Percentiles rank a stretch among this genome's conserved stretches.
These are phyloP conservation scores for Anastrepha obliqua DNA, from an alignment of 1,140 invertebrate genomes.

Conservation along the genomic window DNA sequence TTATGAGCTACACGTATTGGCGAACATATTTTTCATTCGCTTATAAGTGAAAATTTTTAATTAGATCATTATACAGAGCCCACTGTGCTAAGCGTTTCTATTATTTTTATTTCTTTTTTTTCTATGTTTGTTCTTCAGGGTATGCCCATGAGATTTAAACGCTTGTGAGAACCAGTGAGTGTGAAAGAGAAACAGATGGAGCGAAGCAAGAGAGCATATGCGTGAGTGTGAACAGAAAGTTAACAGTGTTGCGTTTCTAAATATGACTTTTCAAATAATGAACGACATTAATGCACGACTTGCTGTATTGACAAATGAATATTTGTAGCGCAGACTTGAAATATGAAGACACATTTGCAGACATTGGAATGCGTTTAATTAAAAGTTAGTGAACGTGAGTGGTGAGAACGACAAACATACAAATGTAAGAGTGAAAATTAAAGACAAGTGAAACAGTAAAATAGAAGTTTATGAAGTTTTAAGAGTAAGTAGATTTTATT, in stretches of 20 bases:
- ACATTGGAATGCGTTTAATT: background rate
- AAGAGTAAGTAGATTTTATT: constrained; percentile 14
- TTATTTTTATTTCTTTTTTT: too few species aligned
- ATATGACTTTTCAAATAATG: constrained; percentile 8
- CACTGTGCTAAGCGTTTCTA: too few species aligned
- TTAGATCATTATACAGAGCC: too few species aligned
- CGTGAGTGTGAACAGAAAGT: constrained; percentile 9
- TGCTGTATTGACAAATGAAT: constrained; percentile 1
- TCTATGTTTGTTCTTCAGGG: too few species aligned
- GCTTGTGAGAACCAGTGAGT: background rate
- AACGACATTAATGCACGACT: background rate
- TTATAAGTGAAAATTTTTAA: too few species aligned
- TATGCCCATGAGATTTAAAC: background rate
- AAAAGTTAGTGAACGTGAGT: background rate
- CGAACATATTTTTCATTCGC: too few species aligned
- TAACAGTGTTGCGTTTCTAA: background rate
- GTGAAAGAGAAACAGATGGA: background rate
- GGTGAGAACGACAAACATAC: background rate
- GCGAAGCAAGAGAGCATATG: background rate
- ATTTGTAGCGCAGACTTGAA: background rate
- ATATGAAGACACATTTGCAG: background rate
- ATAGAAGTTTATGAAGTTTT: background rate
- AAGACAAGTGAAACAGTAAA: background rate
- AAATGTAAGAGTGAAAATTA: background rate
- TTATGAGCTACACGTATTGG: too few species aligned